Evolutionary conservation across 1,140 invertebrate genomes (phyloP), one percentile per base, ranked within the genome.

Genomic region (Drosophila kurseongensis): DNA sequence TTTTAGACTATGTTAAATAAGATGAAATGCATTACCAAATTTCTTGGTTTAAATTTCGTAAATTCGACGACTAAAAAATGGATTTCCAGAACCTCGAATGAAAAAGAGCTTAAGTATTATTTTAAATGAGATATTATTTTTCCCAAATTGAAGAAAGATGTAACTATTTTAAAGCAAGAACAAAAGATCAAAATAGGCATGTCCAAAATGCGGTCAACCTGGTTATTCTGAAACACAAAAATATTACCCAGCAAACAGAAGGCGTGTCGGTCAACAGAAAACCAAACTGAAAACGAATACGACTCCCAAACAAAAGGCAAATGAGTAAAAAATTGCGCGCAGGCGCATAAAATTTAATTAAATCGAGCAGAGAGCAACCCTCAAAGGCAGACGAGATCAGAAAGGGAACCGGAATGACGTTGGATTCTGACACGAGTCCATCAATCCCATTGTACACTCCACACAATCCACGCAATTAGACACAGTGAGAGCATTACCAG

Each of bases 321-420:
- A 86, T 88, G 79, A 82, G 75, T 76, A 74, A 74, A 86, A 86
- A 86, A 86, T 86, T 83, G 84, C 65, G 84, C 83, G 79, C 83
- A 89, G 76, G 84, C 84, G 84, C 80, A 88, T 61, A 88, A 88
- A 88, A 88, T 88, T 88, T 88, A 88, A 88, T 88, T 88, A 88
- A 88, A 84, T 63, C 84, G 63, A 89, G 63, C 50, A 51, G 12
- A 41, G 51, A 32, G 41, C 72, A 77, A 88, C 84, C 84, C 84
- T 52, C 59, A 50, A 63, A 47, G 60, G 16, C 14, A 29, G 59
- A 13, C 14, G 13, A 16, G 51, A 55, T 51, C 51, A 16, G 12
- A 58, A 18, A 51, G 62, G 38, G 16, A 67, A 79, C 68, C 71
- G 67, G 71, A 57, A 52, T 29, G 12, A 59, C 38, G 23, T 42